Conservation (phyloP, 2,888 invertebrate genomes). For the Lamellibrachia satsuma region DNA sequence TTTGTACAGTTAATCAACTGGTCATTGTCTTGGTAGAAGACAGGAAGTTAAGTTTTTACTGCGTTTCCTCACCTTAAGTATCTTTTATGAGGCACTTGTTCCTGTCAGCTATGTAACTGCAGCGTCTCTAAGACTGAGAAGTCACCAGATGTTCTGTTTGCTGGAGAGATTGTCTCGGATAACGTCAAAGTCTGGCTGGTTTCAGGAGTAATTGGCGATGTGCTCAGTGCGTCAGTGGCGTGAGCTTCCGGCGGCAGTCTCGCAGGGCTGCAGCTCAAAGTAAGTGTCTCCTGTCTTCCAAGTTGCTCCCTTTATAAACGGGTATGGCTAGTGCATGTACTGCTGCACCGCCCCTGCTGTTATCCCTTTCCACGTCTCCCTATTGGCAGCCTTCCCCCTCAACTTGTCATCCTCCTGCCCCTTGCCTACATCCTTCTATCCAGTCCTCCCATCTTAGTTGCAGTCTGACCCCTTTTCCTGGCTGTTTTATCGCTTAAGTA, state of each 20-base stretch:
- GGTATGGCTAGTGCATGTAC: too few species aligned
- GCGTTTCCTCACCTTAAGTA: not conserved
- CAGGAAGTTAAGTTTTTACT: not conserved
- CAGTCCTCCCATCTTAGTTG: too few species aligned
- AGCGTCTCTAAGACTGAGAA: not conserved
- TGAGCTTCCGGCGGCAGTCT: slow-evolving; percentile 37
- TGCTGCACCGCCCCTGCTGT: too few species aligned
- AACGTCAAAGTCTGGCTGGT: not conserved
- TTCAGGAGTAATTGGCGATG: slow-evolving; percentile 53
- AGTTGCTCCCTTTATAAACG: too few species aligned
- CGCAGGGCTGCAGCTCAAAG: slow-evolving; percentile 25
- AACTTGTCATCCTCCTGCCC: too few species aligned
- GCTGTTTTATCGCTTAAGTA: too few species aligned
- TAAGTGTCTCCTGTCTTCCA: slow-evolving; percentile 8
- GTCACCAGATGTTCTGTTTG: not conserved
- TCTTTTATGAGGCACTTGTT: not conserved
- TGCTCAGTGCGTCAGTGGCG: slow-evolving; percentile 57
- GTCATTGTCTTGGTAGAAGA: too few species aligned
- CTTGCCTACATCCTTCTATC: too few species aligned
- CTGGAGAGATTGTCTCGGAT: not conserved
- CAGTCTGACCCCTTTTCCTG: too few species aligned
- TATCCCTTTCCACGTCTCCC: too few species aligned
- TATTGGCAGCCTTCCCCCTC: too few species aligned
- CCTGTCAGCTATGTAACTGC: not conserved
- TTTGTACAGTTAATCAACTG: too few species aligned